Conservation (phyloP, 2,888 invertebrate genomes). For the Mythimna pallens region DNA sequence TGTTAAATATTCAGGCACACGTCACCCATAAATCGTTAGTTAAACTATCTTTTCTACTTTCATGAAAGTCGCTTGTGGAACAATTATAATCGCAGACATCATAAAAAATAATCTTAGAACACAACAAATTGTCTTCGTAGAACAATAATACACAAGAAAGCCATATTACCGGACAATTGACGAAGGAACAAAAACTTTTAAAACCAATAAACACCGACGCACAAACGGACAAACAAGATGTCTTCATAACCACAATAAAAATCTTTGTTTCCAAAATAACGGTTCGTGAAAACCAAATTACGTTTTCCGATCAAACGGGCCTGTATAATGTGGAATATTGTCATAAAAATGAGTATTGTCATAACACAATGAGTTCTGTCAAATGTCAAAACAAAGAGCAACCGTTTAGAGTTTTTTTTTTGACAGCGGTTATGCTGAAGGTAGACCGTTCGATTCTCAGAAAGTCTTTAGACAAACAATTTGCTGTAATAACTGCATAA, state of each 20-base stretch:
- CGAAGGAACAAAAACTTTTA: constrained; percentile 42
- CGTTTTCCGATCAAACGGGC: constrained; percentile 19
- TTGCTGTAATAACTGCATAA: constrained; percentile 54
- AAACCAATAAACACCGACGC: constrained; percentile 62
- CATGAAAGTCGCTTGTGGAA: constrained; percentile 35
- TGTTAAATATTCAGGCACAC: background rate
- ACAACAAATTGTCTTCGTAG: constrained; percentile 30
- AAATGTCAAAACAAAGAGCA: constrained; percentile 59
- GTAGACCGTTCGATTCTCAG: constrained; percentile 51
- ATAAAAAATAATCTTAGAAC: constrained; percentile 44
- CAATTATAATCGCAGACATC: constrained; percentile 10
- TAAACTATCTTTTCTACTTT: background rate
- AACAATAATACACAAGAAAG: constrained; percentile 47
- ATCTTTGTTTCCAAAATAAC: constrained; percentile 68
- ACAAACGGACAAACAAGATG: constrained; percentile 62
- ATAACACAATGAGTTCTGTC: constrained; percentile 48
- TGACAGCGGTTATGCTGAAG: constrained; percentile 25
- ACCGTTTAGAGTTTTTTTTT: constrained; percentile 48
- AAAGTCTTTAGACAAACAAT: constrained; percentile 36
- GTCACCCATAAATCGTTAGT: background rate
- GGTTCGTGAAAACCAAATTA: constrained; percentile 50
- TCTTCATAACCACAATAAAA: constrained; percentile 79
- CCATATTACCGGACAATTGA: constrained; percentile 53
- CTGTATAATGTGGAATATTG: constrained; percentile 24
- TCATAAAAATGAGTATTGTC: constrained; percentile 30